Evolutionary conservation across 2,888 invertebrate species (phyloP).

Genomic region (Drosophila eohydei): DNA sequence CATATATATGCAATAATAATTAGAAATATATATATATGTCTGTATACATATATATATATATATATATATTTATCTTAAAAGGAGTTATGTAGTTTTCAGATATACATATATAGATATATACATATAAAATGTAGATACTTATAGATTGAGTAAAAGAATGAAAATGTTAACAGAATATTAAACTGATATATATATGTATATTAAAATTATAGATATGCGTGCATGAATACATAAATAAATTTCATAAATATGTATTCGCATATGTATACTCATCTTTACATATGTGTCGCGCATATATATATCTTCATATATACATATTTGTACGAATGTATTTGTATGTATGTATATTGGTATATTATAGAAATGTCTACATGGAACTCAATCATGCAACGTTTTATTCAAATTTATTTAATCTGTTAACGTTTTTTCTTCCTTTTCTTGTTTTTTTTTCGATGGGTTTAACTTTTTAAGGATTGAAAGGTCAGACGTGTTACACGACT

Average conservation of each 20-base stretch:
- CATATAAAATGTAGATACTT: neutral
- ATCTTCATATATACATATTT: constrained; percentile 28
- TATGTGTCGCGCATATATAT: constrained; percentile 29
- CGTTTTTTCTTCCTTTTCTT: constrained; percentile 27
- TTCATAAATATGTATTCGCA: constrained; percentile 48
- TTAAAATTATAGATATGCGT: constrained; percentile 47
- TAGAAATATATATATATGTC: neutral
- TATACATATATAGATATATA: constrained; percentile 2
- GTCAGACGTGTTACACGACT: constrained; percentile 47
- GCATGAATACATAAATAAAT: constrained; percentile 40
- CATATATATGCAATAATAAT: constrained; percentile 2
- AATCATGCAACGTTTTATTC: constrained; percentile 49
- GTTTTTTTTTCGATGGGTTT: constrained; percentile 22
- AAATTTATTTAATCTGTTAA: constrained; percentile 45
- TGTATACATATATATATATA: neutral
- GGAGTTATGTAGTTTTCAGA: too few relatives aligned
- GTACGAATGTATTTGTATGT: neutral
- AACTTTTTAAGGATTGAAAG: constrained; percentile 50
- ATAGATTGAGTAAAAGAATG: neutral
- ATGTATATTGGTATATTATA: constrained; percentile 13
- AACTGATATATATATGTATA: constrained; percentile 3
- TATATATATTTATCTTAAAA: neutral
- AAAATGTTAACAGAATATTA: constrained; percentile 3
- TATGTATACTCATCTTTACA: constrained; percentile 30
- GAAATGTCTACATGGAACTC: constrained; percentile 35